phyloP scores from a whole-genome alignment of 2,113 vertebrate species.

The Geococcyx californianus region DNA sequence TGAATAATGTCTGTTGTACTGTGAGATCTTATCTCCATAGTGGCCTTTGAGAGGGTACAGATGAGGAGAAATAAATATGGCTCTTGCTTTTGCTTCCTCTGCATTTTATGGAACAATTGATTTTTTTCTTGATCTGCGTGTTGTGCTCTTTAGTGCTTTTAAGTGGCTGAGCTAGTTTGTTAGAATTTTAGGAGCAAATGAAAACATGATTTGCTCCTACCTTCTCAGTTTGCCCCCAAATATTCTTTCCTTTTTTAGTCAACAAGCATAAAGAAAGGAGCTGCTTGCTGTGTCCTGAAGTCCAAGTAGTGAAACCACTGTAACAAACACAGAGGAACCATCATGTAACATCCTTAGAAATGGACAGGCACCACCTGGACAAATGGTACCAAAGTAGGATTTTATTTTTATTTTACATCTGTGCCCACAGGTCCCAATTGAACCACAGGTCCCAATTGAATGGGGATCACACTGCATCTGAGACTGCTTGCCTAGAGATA shows the following conservation, averaged over 20 bases:
- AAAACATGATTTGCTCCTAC: not conserved
- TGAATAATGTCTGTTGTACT: constrained; percentile 67
- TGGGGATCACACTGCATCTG: not conserved
- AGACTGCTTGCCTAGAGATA: not conserved
- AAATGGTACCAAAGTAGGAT: not conserved
- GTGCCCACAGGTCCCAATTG: not conserved
- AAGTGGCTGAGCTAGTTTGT: not conserved
- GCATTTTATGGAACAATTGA: not conserved
- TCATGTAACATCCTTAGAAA: not conserved
- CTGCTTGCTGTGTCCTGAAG: rapidly evolving
- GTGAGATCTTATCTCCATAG: constrained; percentile 52
- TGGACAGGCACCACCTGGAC: not conserved
- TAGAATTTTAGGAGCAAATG: not conserved
- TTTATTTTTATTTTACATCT: not conserved
- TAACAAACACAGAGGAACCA: not conserved
- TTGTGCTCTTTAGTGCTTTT: not conserved
- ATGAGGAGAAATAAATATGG: constrained; percentile 34
- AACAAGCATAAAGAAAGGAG: not conserved
- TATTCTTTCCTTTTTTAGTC: not conserved
- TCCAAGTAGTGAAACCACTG: not conserved
- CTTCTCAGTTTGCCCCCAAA: not conserved
- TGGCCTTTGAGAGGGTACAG: constrained; percentile 46
- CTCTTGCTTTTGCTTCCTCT: constrained; percentile 29
- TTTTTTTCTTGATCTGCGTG: not conserved
- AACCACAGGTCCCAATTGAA: not conserved